Conservation (phyloP, 2,113 vertebrate species). For the Mesoclemmys tuberculata region DNA sequence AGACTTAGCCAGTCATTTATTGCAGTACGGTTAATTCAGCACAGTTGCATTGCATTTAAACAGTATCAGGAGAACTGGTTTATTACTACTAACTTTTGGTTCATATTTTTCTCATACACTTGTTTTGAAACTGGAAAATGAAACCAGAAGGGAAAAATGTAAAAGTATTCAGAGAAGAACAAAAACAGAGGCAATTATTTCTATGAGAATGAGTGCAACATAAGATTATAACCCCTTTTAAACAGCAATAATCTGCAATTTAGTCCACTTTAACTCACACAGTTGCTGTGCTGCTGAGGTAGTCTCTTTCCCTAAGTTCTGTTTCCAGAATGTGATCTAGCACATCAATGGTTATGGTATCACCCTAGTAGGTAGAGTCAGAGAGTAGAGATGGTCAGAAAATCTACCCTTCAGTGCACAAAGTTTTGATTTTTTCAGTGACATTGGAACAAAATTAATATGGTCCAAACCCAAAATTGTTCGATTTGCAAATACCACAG, state of each 20-base stretch:
- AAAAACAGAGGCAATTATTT: slow-evolving; percentile 21
- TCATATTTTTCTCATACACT: slow-evolving; percentile 27
- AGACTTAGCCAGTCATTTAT: not conserved
- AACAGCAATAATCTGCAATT: not conserved
- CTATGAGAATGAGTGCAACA: not conserved
- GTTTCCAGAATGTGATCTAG: not conserved
- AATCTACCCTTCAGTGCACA: too few species aligned
- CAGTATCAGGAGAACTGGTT: slow-evolving; percentile 25
- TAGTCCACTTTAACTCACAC: not conserved
- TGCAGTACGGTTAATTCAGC: not conserved
- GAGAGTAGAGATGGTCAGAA: too few species aligned
- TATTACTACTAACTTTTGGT: not conserved
- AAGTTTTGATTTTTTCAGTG: too few species aligned
- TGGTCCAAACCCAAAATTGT: not conserved
- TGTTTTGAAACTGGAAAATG: not conserved
- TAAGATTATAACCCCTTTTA: not conserved
- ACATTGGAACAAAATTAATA: too few species aligned
- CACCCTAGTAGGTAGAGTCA: too few species aligned
- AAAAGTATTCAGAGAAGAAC: not conserved
- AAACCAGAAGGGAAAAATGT: slow-evolving; percentile 3
- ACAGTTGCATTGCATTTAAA: not conserved
- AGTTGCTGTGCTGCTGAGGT: not conserved
- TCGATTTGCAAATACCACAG: fast-evolving
- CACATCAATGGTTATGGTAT: not conserved
- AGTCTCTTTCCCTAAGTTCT: not conserved